phyloP scores from a whole-genome alignment of 1,140 invertebrate genomes.

The Nilaparvata lugens region DNA sequence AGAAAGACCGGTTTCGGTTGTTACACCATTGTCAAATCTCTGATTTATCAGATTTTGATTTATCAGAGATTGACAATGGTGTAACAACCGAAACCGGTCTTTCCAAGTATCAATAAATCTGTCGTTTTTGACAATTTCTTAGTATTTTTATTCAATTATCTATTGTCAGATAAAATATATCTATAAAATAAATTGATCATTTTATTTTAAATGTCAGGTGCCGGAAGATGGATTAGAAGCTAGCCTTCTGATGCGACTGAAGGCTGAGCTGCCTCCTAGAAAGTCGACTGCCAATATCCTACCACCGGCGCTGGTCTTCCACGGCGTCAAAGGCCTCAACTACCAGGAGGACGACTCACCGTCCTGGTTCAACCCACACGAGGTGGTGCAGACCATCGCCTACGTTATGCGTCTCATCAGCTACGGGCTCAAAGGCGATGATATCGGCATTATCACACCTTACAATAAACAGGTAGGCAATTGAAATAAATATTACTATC shows the following conservation, averaged over 20 bases:
- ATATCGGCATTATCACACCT: constrained; percentile 89
- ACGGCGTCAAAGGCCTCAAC: constrained; percentile 71
- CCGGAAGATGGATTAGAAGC: constrained; percentile 29
- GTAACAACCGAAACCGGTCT: no score
- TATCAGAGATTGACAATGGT: no score
- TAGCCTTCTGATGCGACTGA: constrained; percentile 28
- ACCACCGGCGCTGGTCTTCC: constrained; percentile 58
- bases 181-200: no score
- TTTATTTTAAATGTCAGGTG: constrained; percentile 4
- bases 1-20: no score
- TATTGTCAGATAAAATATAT: no score
- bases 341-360: constrained; percentile 62
- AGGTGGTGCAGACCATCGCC: constrained; percentile 60
- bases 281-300: constrained; percentile 31
- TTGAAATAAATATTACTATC: no score
- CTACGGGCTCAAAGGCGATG: constrained; percentile 47
- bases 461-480: constrained; percentile 83
- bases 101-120: no score
- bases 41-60: no score
- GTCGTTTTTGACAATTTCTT: no score
- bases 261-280: constrained; percentile 32
- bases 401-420: constrained; percentile 54
- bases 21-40: no score
- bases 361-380: constrained; percentile 83
- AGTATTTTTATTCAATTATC: no score